These are phyloP conservation scores for Pseudomyrmex gracilis DNA, from an alignment of 1,140 invertebrate species.

Conservation along the genomic window DNA sequence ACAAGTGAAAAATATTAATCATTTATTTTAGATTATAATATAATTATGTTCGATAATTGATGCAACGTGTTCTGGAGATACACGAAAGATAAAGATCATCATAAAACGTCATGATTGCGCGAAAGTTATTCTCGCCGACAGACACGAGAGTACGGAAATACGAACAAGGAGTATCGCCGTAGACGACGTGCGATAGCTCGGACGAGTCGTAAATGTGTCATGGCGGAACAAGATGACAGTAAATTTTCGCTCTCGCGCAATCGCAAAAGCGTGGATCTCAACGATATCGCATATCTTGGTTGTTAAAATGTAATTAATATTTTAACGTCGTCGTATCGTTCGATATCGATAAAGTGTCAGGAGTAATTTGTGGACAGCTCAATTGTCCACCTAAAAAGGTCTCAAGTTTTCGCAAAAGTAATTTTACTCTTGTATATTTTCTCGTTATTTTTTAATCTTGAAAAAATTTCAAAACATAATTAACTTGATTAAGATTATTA, in stretches of 20 bases:
- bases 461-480: no score
- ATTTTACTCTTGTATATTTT: not conserved
- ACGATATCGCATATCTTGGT: not conserved
- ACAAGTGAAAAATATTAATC: no score
- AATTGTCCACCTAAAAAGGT: not conserved
- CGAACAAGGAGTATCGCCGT: constrained; percentile 1
- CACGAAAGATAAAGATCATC: not conserved
- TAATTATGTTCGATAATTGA: no score
- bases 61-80: no score
- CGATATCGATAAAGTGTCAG: not conserved
- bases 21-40: no score
- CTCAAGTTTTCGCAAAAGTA: not conserved
- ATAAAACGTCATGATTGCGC: constrained; percentile 11
- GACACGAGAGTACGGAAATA: not conserved
- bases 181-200: constrained; percentile 25
- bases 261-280: not conserved
- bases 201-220: constrained; percentile 48
- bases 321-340: not conserved
- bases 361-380: not conserved
- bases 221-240: constrained; percentile 13
- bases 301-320: not conserved
- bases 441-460: not conserved
- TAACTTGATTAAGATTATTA: no score
- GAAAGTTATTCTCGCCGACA: constrained; percentile 32
- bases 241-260: constrained; percentile 28